phyloP scores from a whole-genome alignment of 2,113 vertebrate genomes.

The Barnardius zonarius region DNA sequence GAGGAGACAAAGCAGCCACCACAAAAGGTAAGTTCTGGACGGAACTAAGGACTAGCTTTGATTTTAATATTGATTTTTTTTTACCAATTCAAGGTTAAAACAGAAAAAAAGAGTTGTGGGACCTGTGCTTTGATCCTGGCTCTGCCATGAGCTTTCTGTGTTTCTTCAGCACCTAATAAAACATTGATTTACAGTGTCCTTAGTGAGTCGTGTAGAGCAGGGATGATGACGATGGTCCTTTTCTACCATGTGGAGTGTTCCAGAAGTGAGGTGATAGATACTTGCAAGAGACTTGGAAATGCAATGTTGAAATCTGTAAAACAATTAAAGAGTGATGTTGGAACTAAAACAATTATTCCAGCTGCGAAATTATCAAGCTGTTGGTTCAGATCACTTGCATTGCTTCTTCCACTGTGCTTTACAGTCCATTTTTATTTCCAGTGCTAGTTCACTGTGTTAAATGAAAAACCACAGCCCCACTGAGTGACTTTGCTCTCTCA shows the following conservation, averaged over 20 bases:
- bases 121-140: not conserved
- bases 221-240: not conserved
- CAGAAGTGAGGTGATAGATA: not conserved
- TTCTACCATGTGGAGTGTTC: not conserved
- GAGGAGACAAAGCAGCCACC: not conserved
- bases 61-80: not conserved
- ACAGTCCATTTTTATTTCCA: not conserved
- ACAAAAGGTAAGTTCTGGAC: not conserved
- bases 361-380: not conserved
- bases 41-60: not conserved
- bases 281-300: not conserved
- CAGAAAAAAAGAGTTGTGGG: not conserved
- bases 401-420: not conserved
- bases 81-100: not conserved
- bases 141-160: not conserved
- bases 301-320: not conserved
- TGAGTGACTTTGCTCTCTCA: not conserved
- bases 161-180: not conserved
- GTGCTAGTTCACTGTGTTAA: not conserved
- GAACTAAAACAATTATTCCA: not conserved
- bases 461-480: not conserved
- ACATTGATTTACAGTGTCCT: not conserved
- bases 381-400: not conserved
- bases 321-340: not conserved
- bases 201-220: not conserved